These are phyloP conservation scores for Brienomyrus longianalis DNA, from an alignment of 2,113 vertebrate genomes.

Conservation along the genomic window DNA sequence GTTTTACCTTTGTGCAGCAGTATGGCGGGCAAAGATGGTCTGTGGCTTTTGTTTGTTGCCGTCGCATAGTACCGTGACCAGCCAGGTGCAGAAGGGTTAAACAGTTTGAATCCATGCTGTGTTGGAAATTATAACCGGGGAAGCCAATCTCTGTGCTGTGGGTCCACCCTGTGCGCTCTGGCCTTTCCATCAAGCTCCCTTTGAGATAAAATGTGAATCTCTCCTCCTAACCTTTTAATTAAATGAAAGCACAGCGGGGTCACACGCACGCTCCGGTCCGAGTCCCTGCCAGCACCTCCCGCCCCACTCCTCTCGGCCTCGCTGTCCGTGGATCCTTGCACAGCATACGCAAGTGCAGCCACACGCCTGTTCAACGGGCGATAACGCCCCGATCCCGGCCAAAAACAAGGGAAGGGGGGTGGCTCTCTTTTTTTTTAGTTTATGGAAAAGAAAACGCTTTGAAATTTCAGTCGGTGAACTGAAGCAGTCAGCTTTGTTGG, in stretches of 20 bases:
- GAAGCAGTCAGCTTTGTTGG: neutral
- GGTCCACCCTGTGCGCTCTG: slow-evolving; percentile 4
- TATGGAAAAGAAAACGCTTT: neutral
- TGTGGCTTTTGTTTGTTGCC: neutral
- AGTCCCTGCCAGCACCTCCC: neutral
- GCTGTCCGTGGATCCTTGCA: neutral
- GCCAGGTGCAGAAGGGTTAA: slow-evolving; percentile 6
- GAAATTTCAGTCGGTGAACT: neutral
- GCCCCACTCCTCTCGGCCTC: neutral
- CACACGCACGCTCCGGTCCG: neutral
- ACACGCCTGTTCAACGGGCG: neutral
- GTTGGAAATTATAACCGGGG: slow-evolving; percentile 18
- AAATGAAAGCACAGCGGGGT: slow-evolving; percentile 25
- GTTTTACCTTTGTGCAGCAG: neutral
- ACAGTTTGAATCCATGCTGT: slow-evolving; percentile 10
- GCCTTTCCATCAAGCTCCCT: slow-evolving; percentile 24
- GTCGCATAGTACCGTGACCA: neutral
- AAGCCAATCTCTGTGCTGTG: slow-evolving; percentile 18
- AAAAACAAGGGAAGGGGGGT: neutral
- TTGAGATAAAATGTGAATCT: slow-evolving; percentile 31
- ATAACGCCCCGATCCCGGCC: neutral
- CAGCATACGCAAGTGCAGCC: slow-evolving; percentile 1
- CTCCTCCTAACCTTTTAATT: slow-evolving; percentile 39
- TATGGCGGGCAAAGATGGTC: neutral
- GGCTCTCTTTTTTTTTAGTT: neutral